Base-by-base conservation (phyloP, 2,113 vertebrate species). In the Zapornia atra region DNA sequence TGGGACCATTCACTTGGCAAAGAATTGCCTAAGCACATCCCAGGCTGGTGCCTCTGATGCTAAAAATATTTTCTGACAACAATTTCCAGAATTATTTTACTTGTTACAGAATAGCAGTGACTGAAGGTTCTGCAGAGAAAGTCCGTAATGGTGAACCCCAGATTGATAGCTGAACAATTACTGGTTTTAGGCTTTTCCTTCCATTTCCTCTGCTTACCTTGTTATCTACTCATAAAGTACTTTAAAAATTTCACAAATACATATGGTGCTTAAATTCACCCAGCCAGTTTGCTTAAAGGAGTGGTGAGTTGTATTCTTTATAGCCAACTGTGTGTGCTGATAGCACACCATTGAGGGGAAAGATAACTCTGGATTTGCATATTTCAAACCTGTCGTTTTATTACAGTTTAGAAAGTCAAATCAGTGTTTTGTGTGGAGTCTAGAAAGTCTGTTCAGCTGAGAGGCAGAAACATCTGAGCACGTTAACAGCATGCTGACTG, bases 281-380 rank as follows among this genome's bases (percentile, higher is more conserved):
- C 36, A 68, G 54, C 61, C 90, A 68, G 15, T 77, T 92, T 88
- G 34, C 79, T 88, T 79, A 53, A 84, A 72, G 81, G 86, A 90
- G 44, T 76, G 42, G 61, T 56, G 40, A 85, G 42, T 40, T 78
- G 70, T 61, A 61, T 50, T 91, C 71, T 56, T 89, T 86, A n/a
- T 29, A 86, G 57, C 44, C 88, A 79, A 33, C 53, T 91, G 81
- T 76, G 72, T 94, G 81, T 92, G 87, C 82, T 96, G 92, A 80
- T 95, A 96, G 53, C 42, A 3, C 73, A 21, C 60, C 40, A 33
- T 21, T 54, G 73, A 88, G 70, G 59, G 78, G 73, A 48, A 36
- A 76, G 86, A 86, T 75, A 94, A 72, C 56, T 86, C 56, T 60
- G 71, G 53, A 92, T 97, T 96, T 96, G 78, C 73, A 56, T 95